These are phyloP conservation scores for Philaethria dido DNA, from an alignment of 2,888 invertebrate species.

Conservation along the genomic window DNA sequence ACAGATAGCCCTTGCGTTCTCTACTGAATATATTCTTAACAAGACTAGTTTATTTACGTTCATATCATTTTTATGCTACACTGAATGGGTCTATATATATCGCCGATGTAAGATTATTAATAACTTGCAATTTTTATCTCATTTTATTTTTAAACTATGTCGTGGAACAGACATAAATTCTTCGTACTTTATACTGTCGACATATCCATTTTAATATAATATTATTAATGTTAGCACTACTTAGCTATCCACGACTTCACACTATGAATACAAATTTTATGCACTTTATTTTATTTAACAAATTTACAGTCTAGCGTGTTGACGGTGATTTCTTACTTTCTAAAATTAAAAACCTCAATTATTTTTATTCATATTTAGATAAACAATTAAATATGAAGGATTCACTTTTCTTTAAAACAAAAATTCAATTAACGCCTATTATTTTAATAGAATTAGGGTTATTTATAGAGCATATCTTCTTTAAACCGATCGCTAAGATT, in stretches of 20 bases:
- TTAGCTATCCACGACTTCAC: not conserved
- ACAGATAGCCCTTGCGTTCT: constrained; percentile 67
- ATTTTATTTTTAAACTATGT: constrained; percentile 52
- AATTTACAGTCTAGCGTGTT: not conserved
- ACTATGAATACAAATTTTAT: constrained; percentile 1
- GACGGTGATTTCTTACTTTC: no score
- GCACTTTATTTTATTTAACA: not conserved
- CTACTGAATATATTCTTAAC: constrained; percentile 52
- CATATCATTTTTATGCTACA: constrained; percentile 69
- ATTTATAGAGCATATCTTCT: constrained; percentile 26
- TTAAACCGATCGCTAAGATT: constrained; percentile 23
- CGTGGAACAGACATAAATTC: constrained; percentile 32
- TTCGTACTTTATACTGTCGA: constrained; percentile 10
- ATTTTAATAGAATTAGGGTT: constrained; percentile 26
- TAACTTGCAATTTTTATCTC: constrained; percentile 50
- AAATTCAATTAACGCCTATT: not conserved
- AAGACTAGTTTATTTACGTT: constrained; percentile 61
- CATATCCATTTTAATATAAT: constrained; percentile 9
- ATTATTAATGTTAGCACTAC: not conserved
- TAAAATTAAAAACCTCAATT: not conserved
- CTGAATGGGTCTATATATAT: constrained; percentile 64
- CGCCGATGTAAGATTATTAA: constrained; percentile 65
- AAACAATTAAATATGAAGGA: not conserved
- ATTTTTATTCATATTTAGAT: not conserved
- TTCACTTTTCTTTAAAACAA: not conserved